Evolutionary conservation across 2,888 invertebrate genomes (phyloP).

Genomic region (Agrochola lychnidis): DNA sequence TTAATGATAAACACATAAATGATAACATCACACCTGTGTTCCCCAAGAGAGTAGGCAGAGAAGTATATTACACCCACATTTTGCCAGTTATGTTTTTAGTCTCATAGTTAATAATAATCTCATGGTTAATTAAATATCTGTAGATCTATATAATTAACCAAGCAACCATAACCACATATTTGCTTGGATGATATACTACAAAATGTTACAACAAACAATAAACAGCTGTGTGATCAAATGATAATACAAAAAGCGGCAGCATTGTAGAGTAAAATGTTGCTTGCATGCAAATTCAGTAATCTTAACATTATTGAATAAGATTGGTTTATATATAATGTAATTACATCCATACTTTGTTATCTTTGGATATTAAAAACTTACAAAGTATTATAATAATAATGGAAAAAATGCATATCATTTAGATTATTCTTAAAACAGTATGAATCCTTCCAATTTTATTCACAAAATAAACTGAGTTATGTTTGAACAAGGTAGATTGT

Average conservation of each 20-base stretch:
- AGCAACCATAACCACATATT: neutral
- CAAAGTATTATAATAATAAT: neutral
- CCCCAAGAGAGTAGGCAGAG: neutral
- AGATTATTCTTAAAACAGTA: neutral
- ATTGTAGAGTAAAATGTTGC: slow-evolving; percentile 5
- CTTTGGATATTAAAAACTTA: neutral
- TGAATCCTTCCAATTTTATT: neutral
- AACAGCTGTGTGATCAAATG: slow-evolving; percentile 28
- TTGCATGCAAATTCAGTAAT: neutral
- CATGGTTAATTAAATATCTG: neutral
- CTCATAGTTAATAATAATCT: neutral
- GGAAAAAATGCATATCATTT: neutral
- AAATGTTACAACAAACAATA: neutral
- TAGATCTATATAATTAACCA: slow-evolving; percentile 5
- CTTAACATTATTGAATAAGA: neutral
- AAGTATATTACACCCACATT: neutral
- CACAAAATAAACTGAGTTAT: slow-evolving; percentile 6
- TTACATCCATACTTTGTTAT: neutral
- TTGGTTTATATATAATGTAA: slow-evolving; percentile 1
- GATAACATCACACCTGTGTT: neutral
- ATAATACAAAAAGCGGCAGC: neutral
- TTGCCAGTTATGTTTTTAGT: neutral
- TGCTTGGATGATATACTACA: slow-evolving; percentile 30
- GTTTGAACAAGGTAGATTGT: slow-evolving; percentile 10
- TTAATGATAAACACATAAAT: neutral